Evolutionary conservation across 2,888 invertebrate species (phyloP), one percentile per base, ranked within the genome.

Genomic region (Napeogenes sylphis): DNA sequence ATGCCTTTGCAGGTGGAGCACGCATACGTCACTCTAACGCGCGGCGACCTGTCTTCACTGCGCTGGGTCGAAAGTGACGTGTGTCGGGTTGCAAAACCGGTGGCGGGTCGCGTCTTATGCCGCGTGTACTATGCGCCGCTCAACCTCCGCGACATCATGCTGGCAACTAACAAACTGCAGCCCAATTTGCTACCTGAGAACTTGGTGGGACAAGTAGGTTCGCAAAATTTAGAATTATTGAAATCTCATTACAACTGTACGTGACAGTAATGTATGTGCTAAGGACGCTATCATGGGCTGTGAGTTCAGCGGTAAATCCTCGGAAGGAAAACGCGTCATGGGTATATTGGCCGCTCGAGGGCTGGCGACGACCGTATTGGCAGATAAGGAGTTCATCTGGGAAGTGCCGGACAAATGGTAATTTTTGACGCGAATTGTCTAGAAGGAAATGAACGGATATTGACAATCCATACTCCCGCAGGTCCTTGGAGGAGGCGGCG

Each of bases 101-200:
- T 82, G 67, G 77, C 81, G 80, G 8, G 92, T 66, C 81, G 89
- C 13, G 94, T 95, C 73, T 88, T 97, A 56, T 98, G 98, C 87
- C 93, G 92, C 68, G 98, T 98, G 13, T 96, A 98, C 85, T 98
- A 96, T 87, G 96, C 98, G 2, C 96, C 98, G 51, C 93, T 99
- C 66, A 99, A 99, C 91, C 99, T 99, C 95, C 94, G 99, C 71
- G 99, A 99, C 87, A 94, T 99, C 71, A 99, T 99, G 99, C 90
- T 99, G 78, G 98, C 99, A 38, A 97, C 97, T 33, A 99, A 99
- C 73, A 98, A 99, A 90, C 92, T 99, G 68, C 97, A 99, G 59
- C 98, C 98, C 42, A 99, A 99, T 91, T 98, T 99, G 56, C 92
- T 99, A 64, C 99, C 99, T 13, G 98, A 97, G 64, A 94, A 95